Conservation (phyloP, 1,140 invertebrate species). For the Homarus americanus region DNA sequence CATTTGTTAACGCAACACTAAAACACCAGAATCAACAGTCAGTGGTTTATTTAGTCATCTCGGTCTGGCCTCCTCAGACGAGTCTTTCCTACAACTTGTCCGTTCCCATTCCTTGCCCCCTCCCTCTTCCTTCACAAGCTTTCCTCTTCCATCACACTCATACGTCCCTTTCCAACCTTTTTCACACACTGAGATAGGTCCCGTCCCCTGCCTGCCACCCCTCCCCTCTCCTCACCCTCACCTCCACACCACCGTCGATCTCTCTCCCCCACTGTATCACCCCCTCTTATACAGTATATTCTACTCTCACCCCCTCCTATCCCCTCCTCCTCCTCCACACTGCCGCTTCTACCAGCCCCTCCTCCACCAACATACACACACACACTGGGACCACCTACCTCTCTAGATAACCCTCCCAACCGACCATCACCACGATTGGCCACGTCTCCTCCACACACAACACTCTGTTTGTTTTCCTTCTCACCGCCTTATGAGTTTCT, state of each 20-base stretch:
- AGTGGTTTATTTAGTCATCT: neutral
- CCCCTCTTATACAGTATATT: too few species aligned
- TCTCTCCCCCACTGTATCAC: neutral
- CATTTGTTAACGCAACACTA: neutral
- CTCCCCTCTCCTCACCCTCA: neutral
- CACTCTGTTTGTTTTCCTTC: conserved; percentile 29
- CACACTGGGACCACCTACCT: conserved; percentile 20
- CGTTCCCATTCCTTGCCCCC: neutral
- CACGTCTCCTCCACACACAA: neutral
- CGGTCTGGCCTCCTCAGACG: neutral
- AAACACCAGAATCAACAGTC: neutral
- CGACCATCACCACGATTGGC: neutral
- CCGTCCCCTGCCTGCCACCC: neutral
- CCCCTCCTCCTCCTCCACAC: neutral
- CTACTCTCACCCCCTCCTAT: neutral
- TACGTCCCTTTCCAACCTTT: too few species aligned
- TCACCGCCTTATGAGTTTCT: conserved; percentile 28
- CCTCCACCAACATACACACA: conserved; percentile 20
- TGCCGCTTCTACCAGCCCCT: neutral
- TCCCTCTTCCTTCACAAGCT: neutral
- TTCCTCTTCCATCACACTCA: conserved; percentile 2
- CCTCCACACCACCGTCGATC: neutral
- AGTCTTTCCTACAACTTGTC: neutral
- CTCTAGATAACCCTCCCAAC: neutral
- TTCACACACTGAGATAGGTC: too few species aligned